Evolutionary conservation across 2,797 vertebrate species (phyloP).

Genomic region (Buceros bicornis): DNA sequence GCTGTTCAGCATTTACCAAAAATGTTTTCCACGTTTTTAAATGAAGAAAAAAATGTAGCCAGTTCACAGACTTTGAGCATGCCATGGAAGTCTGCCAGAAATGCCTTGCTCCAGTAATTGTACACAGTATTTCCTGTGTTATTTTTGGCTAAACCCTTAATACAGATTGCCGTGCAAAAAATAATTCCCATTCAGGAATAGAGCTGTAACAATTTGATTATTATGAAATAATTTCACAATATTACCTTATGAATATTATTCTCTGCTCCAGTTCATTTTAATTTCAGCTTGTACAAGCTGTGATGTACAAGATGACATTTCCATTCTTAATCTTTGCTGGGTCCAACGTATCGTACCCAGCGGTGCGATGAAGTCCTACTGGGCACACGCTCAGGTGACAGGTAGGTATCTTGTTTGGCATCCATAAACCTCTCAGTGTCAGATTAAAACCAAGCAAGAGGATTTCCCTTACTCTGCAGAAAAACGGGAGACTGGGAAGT

Average conservation of each 20-base stretch:
- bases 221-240: background rate
- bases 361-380: background rate
- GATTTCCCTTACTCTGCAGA: background rate
- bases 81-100: conserved; percentile 21
- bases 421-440: background rate
- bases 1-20: background rate
- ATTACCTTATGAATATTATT: background rate
- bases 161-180: background rate
- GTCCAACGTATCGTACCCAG: background rate
- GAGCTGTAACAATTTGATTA: background rate
- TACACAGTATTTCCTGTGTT: conserved; percentile 36
- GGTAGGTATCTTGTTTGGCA: background rate
- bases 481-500: background rate
- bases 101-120: background rate
- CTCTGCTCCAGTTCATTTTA: background rate
- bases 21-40: background rate
- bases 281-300: background rate
- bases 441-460: background rate
- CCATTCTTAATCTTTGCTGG: background rate
- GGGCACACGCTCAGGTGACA: background rate
- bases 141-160: conserved; percentile 26
- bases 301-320: background rate
- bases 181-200: background rate
- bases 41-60: conserved; percentile 19
- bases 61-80: background rate